Evolutionary conservation across 2,797 vertebrate species (phyloP).

Genomic region (Girardinus metallicus): DNA sequence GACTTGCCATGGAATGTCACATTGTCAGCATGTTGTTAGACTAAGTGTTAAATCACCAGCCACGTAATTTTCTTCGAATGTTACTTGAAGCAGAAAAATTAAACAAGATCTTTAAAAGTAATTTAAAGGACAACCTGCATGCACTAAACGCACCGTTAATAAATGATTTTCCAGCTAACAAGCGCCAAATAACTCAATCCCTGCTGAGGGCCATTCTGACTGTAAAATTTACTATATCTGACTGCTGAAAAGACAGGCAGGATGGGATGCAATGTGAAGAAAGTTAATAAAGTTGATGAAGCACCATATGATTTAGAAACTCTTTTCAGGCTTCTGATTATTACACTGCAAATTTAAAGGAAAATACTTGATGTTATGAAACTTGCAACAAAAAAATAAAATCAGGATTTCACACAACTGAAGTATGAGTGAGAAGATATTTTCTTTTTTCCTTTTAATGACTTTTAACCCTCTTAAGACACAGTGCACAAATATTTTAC

Average conservation of each 20-base stretch:
- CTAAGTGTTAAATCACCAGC: not conserved
- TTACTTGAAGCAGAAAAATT: slow-evolving; percentile 9
- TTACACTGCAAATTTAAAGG: not conserved
- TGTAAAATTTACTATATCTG: slow-evolving; percentile 1
- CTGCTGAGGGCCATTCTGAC: not conserved
- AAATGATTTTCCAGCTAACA: not conserved
- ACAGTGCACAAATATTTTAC: too few species aligned
- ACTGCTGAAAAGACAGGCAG: not conserved
- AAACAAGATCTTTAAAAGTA: slow-evolving; percentile 9
- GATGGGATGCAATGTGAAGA: not conserved
- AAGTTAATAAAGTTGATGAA: not conserved
- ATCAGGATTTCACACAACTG: too few species aligned
- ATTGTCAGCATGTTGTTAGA: not conserved
- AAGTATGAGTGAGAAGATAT: not conserved
- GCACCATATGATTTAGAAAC: not conserved
- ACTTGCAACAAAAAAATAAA: not conserved
- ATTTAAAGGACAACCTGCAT: not conserved
- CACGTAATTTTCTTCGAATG: not conserved
- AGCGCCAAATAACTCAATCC: not conserved
- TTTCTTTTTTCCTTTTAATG: not conserved
- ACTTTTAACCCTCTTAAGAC: too few species aligned
- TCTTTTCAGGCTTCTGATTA: not conserved
- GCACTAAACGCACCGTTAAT: not conserved
- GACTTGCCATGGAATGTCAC: not conserved
- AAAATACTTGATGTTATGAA: not conserved